Evolutionary conservation across 2,888 invertebrate genomes (phyloP).

Genomic region (Lasioglossum oenotherae): DNA sequence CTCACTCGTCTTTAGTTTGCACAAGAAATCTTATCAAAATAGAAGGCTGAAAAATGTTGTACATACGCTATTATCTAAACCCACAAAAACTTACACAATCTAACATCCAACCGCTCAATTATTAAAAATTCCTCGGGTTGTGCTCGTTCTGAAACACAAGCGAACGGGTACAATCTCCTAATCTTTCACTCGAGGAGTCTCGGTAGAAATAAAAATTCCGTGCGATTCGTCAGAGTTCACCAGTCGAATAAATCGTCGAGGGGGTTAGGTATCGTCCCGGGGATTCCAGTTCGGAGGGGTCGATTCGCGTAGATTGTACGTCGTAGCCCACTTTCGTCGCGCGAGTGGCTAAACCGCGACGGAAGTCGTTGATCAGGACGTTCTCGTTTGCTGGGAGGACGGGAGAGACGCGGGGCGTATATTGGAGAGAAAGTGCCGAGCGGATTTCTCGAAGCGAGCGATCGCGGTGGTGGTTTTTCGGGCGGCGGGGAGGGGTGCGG

Average conservation of each 20-base stretch:
- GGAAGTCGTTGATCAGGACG: slow-evolving; percentile 45
- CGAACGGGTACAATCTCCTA: neutral
- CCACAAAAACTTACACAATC: neutral
- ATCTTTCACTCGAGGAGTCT: neutral
- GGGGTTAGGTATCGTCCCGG: neutral
- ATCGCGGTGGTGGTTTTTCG: slow-evolving; percentile 23
- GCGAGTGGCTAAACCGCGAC: slow-evolving; percentile 21
- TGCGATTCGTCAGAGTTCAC: neutral
- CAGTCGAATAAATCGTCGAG: neutral
- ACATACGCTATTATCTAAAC: neutral
- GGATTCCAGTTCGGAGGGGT: neutral
- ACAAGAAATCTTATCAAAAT: too few species aligned
- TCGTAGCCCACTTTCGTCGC: neutral
- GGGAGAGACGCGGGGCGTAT: slow-evolving; percentile 24
- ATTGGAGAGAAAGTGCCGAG: slow-evolving; percentile 31
- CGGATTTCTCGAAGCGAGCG: slow-evolving; percentile 39
- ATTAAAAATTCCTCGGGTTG: neutral
- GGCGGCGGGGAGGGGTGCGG: slow-evolving; percentile 10
- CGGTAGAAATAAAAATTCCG: neutral
- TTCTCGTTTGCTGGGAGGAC: neutral
- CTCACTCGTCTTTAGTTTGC: too few species aligned
- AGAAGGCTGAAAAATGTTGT: neutral
- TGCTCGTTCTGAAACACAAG: neutral
- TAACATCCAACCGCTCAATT: fast-evolving
- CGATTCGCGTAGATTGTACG: neutral